Base-by-base conservation (phyloP, 2,888 invertebrate species). In the Trissolcus brochymenae region DNA sequence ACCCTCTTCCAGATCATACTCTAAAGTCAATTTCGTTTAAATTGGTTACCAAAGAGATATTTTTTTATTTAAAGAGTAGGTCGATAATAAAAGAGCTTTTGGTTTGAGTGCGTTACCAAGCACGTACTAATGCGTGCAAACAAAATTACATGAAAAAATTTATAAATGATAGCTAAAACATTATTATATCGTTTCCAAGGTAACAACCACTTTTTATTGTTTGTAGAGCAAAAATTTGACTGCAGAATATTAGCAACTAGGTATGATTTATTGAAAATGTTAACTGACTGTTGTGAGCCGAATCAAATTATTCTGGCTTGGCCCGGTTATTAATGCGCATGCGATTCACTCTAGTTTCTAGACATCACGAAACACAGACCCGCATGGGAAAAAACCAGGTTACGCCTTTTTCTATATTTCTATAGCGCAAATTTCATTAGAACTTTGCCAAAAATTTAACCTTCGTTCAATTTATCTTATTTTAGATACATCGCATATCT, bases 341-440 rank as follows among this genome's bases (percentile, higher is more conserved):
- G 81, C 82, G 82, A 76, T 76, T 75, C 78, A 81, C 79, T 82
- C 79, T 74, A 82, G 76, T 80, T 82, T 81, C 61, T 55, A 71
- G 68, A 50, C 57, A 56, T 57, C 68, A 60, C 64, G 72, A 75
- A 72, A 73, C 64, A 56, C 19, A 68, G 70, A 71, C 74, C 55
- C 75, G 70, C 56, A 57, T 64, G 61, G 61, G 62, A 60, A 76
- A 25, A 80, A 79, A 80, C 78, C 76, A 70, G 80, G 81, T 81
- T 79, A 80, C 80, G 70, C 66, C 72, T 62, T 66, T 66, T 62
- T 57, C 49, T 75, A 62, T 56, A 70, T 75, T 65, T 60, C 65
- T 59, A 50, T 64, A 54, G 56, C 59, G 61, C 43, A 55, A 75
- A 64, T 64, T 70, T 65, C 60, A 65, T 60, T 16, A 40, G 7